A percentile compares a stretch with the other conserved stretches of the same genome.
Evolutionary conservation across 2,888 invertebrate species (phyloP).

Genomic region (Aquatica leii): DNA sequence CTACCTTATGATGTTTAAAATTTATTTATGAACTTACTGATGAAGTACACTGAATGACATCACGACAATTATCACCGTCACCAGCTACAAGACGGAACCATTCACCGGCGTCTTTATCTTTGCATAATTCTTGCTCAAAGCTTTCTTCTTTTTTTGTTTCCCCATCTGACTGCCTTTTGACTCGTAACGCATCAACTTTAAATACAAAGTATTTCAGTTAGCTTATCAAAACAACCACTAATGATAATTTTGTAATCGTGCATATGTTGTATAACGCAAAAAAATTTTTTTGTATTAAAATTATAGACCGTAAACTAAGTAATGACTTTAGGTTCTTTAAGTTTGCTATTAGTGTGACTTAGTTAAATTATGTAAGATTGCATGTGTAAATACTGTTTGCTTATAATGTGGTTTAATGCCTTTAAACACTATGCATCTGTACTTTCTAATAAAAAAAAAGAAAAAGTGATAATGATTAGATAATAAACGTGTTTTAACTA

Average conservation of each 20-base stretch:
- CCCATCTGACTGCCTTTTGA: constrained; percentile 67
- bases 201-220: too few species aligned
- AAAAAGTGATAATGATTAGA: background rate
- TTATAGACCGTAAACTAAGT: background rate
- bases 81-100: constrained; percentile 92
- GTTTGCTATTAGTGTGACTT: background rate
- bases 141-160: constrained; percentile 86
- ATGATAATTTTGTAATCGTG: too few species aligned
- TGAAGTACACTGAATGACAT: constrained; percentile 94
- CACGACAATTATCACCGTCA: constrained; percentile 91
- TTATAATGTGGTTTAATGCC: constrained; percentile 7
- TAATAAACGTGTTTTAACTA: background rate
- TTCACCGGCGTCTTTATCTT: constrained; percentile 94
- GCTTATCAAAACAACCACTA: too few species aligned
- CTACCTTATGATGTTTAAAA: background rate
- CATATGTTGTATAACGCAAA: too few species aligned
- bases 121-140: constrained; percentile 89
- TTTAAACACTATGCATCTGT: constrained; percentile 1
- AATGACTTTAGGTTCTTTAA: too few species aligned
- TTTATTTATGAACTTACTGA: constrained; percentile 72
- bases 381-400: constrained; percentile 1
- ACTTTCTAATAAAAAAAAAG: constrained; percentile 4
- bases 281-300: background rate
- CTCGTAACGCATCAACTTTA: constrained; percentile 17
- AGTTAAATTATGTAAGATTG: background rate